Percentiles rank a stretch among this genome's conserved stretches.
These are phyloP conservation scores for Apamea crenata DNA, from an alignment of 2,888 invertebrate genomes.

Conservation along the genomic window DNA sequence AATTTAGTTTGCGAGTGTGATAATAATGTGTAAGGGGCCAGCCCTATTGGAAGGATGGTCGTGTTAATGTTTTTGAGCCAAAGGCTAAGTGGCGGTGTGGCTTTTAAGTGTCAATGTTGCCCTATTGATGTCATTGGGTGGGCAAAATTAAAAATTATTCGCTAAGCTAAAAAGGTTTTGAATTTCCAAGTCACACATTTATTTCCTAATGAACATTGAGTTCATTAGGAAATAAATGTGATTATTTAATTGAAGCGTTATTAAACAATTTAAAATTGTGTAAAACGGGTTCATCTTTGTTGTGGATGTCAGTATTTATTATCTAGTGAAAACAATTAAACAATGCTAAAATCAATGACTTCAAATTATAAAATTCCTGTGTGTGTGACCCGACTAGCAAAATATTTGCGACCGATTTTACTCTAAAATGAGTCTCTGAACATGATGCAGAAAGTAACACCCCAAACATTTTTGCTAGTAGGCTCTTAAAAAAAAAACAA, in stretches of 20 bases:
- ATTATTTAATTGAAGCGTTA: background rate
- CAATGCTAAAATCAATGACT: background rate
- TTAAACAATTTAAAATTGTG: background rate
- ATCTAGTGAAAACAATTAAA: background rate
- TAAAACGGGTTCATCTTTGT: background rate
- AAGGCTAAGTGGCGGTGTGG: conserved; percentile 6
- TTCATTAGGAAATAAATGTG: conserved; percentile 7
- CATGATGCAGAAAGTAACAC: background rate
- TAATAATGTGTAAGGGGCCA: conserved; percentile 35
- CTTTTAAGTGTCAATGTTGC: background rate
- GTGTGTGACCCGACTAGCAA: conserved; percentile 2
- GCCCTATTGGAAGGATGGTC: conserved; percentile 8
- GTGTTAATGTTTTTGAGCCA: conserved; percentile 24
- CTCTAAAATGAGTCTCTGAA: no score
- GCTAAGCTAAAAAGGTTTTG: conserved; percentile 8
- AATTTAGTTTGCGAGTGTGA: conserved; percentile 59
- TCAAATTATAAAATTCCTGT: background rate
- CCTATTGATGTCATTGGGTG: background rate
- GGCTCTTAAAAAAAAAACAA: conserved; percentile 4
- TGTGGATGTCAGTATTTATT: background rate
- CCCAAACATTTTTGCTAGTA: conserved; percentile 15
- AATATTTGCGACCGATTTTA: background rate
- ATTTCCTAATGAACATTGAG: no score
- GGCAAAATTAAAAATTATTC: conserved; percentile 8
- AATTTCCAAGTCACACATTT: conserved; percentile 4